Base-by-base conservation (phyloP, 2,888 invertebrate species). In the Eledone cirrhosa region DNA sequence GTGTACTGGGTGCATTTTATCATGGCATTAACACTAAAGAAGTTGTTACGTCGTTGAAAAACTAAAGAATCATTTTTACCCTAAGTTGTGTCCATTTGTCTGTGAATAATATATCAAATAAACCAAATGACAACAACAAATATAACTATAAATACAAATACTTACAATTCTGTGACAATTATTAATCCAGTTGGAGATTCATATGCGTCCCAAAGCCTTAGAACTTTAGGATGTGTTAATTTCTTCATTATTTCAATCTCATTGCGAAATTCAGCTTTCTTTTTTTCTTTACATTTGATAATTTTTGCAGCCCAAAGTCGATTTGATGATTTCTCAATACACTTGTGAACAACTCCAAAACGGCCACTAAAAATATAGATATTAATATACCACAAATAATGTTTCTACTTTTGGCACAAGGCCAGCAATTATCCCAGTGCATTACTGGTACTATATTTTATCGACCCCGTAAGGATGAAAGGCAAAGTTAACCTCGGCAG, bases 151-250 rank as follows among this genome's bases (percentile, higher is more conserved):
- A 27, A 11, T n/a, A 2, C n/a, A 8, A 48, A 13, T 82, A 94
- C 97, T 95, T 92, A 99, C 99, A 98, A 93, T 93, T 99, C 99
- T 87, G 98, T 93, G 86, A 99, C 95, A 86, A 99, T 96, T 91
- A 97, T 96, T 94, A 99, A 97, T 89, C 96, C 98, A 96, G 85
- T 83, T 4, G 85, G 81, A 19, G 85, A 85, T 78, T 89, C 89
- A 81, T 87, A 98, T 16, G 98, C 98, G 88, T 99, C 99, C 92
- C 98, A 99, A 77, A 99, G 93, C 91, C 99, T 98, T 87, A 99
- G 96, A 78, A 99, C 94, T 85, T 98, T 93, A 59, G 98, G 97
- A 92, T 99, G 99, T 88, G 97, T 95, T 81, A 99, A 93, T 83
- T 94, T 92, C 89, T 96, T 94, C 98, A 99, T 99, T 86, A 99